Evolutionary conservation across 92 coral and sea anemone genomes (phyloP), one percentile per base, ranked within the genome.

Genomic region (Porites lobata): DNA sequence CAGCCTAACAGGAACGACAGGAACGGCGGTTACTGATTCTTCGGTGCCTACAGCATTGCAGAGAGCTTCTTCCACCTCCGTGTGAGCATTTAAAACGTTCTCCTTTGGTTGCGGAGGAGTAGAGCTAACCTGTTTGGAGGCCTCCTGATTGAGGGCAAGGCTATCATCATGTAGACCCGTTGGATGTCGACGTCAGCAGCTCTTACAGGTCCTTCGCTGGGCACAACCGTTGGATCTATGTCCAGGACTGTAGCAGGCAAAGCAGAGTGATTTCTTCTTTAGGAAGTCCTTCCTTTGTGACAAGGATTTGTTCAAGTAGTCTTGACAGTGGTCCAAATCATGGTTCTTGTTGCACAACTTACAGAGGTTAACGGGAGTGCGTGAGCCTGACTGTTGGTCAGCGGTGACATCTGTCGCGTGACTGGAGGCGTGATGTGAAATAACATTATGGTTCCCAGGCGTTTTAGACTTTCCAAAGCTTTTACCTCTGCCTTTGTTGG

Each of bases 101-200:
- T 76, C 66, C 56, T 62, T 14, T 21, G 26, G 67, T 10, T 66
- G 65, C 6, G 9, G 26, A 61, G 24, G 47, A 7, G 63, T 20
- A 1, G 66, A 64, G 14, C 38, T 76, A 53, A 5, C 83, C 7
- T 76, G 72, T 15, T 17, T 69, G 61, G 32, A 1, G 9, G 76
- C 19, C 43, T 8, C 51, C 51, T n/a, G 65, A 12, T 68, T 69
- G 8, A 47, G 17, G 53, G 76, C 78, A 18, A 90, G 85, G 4
- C 85, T 77, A 52, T 90, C 86, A 83, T 89, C 93, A 76, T 89
- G 93, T 43, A 92, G 87, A 14, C 87, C 72, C 2, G 88, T 89
- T 4, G 88, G 88, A 54, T 89, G 80, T 2, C 79, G 72, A 9
- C 84, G 77, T 17, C 24, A 24, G 63, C 92, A 89, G 19, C 11